Evolutionary conservation across 2,888 invertebrate genomes (phyloP), one percentile per base, ranked within the genome.

Genomic region (Tuberolachnus salignus): DNA sequence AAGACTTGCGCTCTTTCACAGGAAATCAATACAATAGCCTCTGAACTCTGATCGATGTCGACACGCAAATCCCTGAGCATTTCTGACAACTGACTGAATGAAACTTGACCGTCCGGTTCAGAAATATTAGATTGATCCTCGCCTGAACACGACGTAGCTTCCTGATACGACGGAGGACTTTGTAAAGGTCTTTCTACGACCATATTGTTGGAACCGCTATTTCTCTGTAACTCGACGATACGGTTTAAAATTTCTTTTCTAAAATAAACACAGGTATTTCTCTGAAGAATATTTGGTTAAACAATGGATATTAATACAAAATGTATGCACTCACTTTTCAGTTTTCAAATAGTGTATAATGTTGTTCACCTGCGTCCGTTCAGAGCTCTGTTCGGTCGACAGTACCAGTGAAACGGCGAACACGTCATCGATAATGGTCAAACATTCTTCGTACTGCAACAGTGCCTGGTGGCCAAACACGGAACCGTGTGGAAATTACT

Each of bases 101-200:
- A 78, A 57, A 78, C 21, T 61, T 49, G n/a, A 11, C n/a, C 16
- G 51, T 69, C 69, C 16, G 46, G 16, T 19, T 59, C 75, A 3
- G 78, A 78, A 51, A 21, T 21, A 51, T 6, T 4, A 1, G 78
- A 69, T 19, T 21, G 78, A 42, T 51, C 67, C 42, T 57, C 78
- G 3, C 59, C 59, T 0, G 69, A 78, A 23, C 59, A 11, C 6
- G 34, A 34, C 9, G 49, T 78, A 13, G 78, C 67, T 78, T 78
- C 78, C 13, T 78, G 59, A 61, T 78, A 78, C 0, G 78, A 78
- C 1, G 78, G 78, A n/a, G 78, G 78, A 69, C 78, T 78, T 34
- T 78, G 67, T 9, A 51, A 3, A 34, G 78, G 78, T 42, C 78
- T 69, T 14, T 78, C 69, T 34, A 51, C n/a, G 1, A 21, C 34